Base-by-base conservation (phyloP, 1,140 invertebrate genomes). In the Aleiodes sp. region DNA sequence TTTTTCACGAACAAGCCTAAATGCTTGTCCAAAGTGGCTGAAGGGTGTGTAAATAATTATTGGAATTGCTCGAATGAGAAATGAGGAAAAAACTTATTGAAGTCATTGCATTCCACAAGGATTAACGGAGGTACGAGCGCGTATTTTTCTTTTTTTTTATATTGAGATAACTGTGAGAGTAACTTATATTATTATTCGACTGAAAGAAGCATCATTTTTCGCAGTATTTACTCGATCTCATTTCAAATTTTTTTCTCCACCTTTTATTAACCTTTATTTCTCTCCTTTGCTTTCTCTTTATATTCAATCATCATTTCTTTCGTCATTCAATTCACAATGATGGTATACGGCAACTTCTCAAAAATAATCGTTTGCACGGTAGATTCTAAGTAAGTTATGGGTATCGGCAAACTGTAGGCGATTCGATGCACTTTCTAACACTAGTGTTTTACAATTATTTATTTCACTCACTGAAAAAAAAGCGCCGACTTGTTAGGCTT, bases 181-280 rank as follows among this genome's bases (percentile, higher is more conserved):
- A 52, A 21, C 1, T 52, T 52, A 52, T 52, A 24, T 35, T 35
- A 6, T 52, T 21, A 52, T 52, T 52, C 46, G 46, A 52, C 46
- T 52, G 9, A 24, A 52, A 24, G 19, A 24, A 52, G 46, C 56
- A 59, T 59, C 28, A 31, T 59, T 14, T n/a, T 59, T 59, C 10
- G n/a, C 56, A 59, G 56, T 59, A 59, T 59, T 59, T 59, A 29
- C 29, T 29, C 28, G 26, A 59, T 59, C 26, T 29, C 28, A 31
- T 59, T 33, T 59, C 7, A n/a, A 14, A 4, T 31, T 29, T 56
- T 26, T 19, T 19, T 28, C 26, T 4, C 28, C 26, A n/a, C 28
- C 12, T 1, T 33, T 33, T 1, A n/a, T n/a, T n/a, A n/a, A n/a
- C n/a, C n/a, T n/a, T n/a, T n/a, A n/a, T n/a, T n/a, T n/a, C n/a